Evolutionary conservation across 2,888 invertebrate species (phyloP).

Genomic region (Pandemis cinnamomeana): DNA sequence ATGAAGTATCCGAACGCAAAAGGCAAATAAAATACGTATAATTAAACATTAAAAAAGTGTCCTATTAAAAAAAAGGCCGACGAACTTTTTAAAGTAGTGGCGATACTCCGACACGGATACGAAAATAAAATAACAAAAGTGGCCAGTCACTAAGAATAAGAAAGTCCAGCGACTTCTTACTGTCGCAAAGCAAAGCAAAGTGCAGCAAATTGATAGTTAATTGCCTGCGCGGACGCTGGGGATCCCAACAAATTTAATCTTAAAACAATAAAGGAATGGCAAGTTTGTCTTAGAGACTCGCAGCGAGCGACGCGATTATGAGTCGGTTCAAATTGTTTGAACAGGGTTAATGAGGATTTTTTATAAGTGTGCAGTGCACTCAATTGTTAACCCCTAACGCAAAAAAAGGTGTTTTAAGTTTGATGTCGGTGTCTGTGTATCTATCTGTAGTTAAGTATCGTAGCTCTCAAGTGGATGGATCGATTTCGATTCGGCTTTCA

Average conservation of each 20-base stretch:
- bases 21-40: too few relatives aligned
- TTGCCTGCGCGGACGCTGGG: slow-evolving; percentile 19
- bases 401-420: too few relatives aligned
- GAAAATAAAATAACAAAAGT: slow-evolving; percentile 3
- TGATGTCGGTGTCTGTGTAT: too few relatives aligned
- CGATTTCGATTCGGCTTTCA: too few relatives aligned
- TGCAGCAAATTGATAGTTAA: slow-evolving; percentile 26
- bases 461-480: too few relatives aligned
- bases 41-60: too few relatives aligned
- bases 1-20: too few relatives aligned
- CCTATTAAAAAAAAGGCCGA: too few relatives aligned
- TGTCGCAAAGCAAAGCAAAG: slow-evolving; percentile 25
- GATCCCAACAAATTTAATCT: slow-evolving; percentile 28
- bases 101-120: not conserved
- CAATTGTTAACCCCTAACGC: too few relatives aligned
- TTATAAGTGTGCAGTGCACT: too few relatives aligned
- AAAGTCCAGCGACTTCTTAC: slow-evolving; percentile 14
- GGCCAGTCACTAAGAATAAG: not conserved
- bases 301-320: not conserved
- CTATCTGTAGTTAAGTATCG: too few relatives aligned
- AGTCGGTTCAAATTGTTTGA: not conserved
- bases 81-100: too few relatives aligned
- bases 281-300: slow-evolving; percentile 6
- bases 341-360: not conserved
- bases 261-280: slow-evolving; percentile 15